Evolutionary conservation across 2,797 vertebrate species (phyloP), one percentile per base, ranked within the genome.

Genomic region (Gallirallus australis): DNA sequence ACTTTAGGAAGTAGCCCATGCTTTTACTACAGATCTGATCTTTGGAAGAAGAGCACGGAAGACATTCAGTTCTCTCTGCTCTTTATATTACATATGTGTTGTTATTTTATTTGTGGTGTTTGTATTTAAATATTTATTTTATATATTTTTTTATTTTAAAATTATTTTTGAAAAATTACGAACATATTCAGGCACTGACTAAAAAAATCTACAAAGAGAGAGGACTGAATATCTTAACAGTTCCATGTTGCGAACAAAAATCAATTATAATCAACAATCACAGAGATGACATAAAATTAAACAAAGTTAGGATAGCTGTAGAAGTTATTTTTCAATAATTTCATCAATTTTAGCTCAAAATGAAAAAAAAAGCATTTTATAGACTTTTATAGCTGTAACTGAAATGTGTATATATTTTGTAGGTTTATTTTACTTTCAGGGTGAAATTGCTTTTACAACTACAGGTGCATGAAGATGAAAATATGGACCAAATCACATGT

Each of bases 381-480:
- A 92, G 79, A 35, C 11, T 64, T 83, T 90, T 94, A 50, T 54
- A 47, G 15, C 73, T 90, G 40, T 69, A 82, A n/a, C 57, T 85
- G 76, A 60, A 79, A 54, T 48, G 12, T 52, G 12, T 69, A 54
- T 84, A 12, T 88, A 53, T 48, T 86, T 89, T 66, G 30, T 45
- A 73, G 17, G 31, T 93, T 94, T 96, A 82, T 78, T 95, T 97
- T 94, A 94, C 77, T 94, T 96, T 95, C 66, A 81, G 72, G 71
- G 63, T 96, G 89, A 97, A 98, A 98, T 96, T 97, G 84, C 73
- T 92, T 97, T 96, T 91, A 90, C 86, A 97, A 95, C 95, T 97
- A 91, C 93, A 96, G 93, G 57, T 93, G 86, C 53, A 69, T 92
- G 80, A 97, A 97, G 85, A 95, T 86, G 73, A 97, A 97, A 97